phyloP scores from a whole-genome alignment of 2,797 vertebrate species.

The Alca torda region DNA sequence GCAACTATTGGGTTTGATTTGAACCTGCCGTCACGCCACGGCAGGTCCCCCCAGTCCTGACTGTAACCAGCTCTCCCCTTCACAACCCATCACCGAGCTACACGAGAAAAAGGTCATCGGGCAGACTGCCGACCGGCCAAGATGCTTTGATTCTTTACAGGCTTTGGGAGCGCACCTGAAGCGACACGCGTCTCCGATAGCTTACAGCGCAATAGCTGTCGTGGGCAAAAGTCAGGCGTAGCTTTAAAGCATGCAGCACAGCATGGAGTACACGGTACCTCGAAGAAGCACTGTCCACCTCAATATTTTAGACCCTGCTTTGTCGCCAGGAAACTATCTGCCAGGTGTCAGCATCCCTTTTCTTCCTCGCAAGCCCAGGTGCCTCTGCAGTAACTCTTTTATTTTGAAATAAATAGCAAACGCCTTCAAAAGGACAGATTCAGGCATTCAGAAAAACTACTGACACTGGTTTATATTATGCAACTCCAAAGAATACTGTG shows the following conservation, averaged over 20 bases:
- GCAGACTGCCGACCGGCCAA: conserved; percentile 81
- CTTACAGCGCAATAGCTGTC: conserved; percentile 80
- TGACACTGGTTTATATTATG: background rate
- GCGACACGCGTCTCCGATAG: conserved; percentile 75
- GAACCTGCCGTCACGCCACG: conserved; percentile 78
- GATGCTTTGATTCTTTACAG: conserved; percentile 75
- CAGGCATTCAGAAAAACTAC: background rate
- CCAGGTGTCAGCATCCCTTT: conserved; percentile 78
- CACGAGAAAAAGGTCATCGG: conserved; percentile 86
- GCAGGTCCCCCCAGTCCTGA: conserved; percentile 78
- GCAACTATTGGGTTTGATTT: conserved; percentile 83
- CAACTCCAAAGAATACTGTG: background rate
- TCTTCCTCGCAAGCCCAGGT: conserved; percentile 38
- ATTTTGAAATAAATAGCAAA: conserved; percentile 57
- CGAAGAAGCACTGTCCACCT: conserved; percentile 75
- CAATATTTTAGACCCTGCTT: conserved; percentile 72
- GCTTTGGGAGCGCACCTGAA: conserved; percentile 85
- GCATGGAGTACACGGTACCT: conserved; percentile 76
- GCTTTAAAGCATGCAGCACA: conserved; percentile 72
- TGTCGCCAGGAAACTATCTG: conserved; percentile 77
- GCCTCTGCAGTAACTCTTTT: background rate
- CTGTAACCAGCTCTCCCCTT: conserved; percentile 90
- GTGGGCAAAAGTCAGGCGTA: conserved; percentile 77
- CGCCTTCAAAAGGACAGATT: background rate
- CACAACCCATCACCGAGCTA: conserved; percentile 84